phyloP scores from a whole-genome alignment of 1,140 invertebrate species.

The Zeugodacus cucurbitae region DNA sequence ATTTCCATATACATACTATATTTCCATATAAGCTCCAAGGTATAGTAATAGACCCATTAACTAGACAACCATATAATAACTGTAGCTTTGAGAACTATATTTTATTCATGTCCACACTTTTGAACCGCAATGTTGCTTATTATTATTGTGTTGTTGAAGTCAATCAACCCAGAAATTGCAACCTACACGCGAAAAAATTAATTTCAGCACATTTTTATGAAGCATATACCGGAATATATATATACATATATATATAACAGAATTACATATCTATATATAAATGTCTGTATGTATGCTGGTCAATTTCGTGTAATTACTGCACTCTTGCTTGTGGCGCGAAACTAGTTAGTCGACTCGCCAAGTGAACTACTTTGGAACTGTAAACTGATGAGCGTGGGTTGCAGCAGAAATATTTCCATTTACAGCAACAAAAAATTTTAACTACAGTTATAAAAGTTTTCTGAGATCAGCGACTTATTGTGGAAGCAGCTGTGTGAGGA shows the following conservation, averaged over 20 bases:
- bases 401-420: slow-evolving; percentile 6
- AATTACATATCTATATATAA: background rate
- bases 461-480: background rate
- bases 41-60: too few species aligned
- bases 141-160: background rate
- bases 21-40: too few species aligned
- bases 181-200: slow-evolving; percentile 26
- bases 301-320: slow-evolving; percentile 26
- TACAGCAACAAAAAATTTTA: background rate
- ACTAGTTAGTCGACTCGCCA: slow-evolving; percentile 19
- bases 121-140: background rate
- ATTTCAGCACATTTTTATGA: slow-evolving; percentile 14
- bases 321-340: background rate
- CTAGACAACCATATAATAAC: too few species aligned
- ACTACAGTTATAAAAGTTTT: background rate
- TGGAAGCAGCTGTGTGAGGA: background rate
- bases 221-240: background rate
- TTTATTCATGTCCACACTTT: too few species aligned
- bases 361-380: slow-evolving; percentile 21
- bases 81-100: too few species aligned
- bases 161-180: slow-evolving; percentile 25
- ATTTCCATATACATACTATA: too few species aligned
- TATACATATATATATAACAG: background rate
- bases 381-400: slow-evolving; percentile 27
- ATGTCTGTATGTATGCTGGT: background rate